These are phyloP conservation scores for Mesorhabditis spiculigera DNA, from an alignment of 2,888 invertebrate species.

Conservation along the genomic window DNA sequence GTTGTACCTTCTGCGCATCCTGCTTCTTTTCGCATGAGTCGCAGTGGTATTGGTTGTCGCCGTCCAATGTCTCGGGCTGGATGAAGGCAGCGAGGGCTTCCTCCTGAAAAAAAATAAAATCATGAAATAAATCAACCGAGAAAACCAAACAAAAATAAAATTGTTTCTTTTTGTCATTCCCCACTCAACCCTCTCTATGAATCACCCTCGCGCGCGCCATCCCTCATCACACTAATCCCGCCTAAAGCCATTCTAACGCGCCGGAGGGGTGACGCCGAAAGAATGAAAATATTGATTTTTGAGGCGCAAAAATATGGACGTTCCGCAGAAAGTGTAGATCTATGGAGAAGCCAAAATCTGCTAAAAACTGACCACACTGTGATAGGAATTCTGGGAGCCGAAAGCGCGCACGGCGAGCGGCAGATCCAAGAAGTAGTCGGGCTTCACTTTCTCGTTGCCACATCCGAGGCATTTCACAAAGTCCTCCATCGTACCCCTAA, in stretches of 20 bases:
- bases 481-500: conserved; percentile 73
- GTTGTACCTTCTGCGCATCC: conserved; percentile 74
- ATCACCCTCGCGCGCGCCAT: no score
- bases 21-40: conserved; percentile 81
- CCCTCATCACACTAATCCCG: no score
- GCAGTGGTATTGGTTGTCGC: conserved; percentile 81
- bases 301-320: no score
- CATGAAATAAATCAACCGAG: no score
- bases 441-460: conserved; percentile 76
- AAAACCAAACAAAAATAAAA: no score
- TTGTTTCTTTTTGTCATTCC: no score
- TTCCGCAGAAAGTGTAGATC: no score
- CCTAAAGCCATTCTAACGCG: no score
- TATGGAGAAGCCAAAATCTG: no score
- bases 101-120: conserved; percentile 65
- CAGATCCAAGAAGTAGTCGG: conserved; percentile 80
- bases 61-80: conserved; percentile 78
- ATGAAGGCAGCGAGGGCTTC: conserved; percentile 80
- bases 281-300: no score
- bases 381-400: conserved; percentile 74
- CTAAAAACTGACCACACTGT: conserved; percentile 70
- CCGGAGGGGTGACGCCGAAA: no score
- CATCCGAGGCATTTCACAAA: conserved; percentile 81
- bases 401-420: conserved; percentile 80
- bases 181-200: no score